These are phyloP conservation scores for Nettapus auritus DNA, from an alignment of 2,113 vertebrate genomes.

Conservation along the genomic window DNA sequence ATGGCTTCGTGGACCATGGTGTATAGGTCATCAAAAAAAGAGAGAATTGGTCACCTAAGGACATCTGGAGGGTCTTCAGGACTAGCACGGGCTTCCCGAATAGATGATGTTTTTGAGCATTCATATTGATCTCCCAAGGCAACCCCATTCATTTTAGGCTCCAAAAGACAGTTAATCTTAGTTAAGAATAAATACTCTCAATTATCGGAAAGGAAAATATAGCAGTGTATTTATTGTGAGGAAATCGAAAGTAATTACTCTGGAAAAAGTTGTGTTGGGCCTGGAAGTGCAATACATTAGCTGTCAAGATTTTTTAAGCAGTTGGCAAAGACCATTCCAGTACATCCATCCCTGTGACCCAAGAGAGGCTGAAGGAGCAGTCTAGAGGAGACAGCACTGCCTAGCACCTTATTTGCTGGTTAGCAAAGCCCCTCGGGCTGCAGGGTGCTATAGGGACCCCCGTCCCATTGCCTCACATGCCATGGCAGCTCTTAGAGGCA, in stretches of 20 bases:
- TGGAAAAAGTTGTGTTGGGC: slow-evolving; percentile 14
- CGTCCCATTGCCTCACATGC: not conserved
- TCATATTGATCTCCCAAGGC: not conserved
- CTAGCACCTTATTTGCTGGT: not conserved
- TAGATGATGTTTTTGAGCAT: not conserved
- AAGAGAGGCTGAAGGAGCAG: not conserved
- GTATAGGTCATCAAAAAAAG: not conserved
- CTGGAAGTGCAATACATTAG: not conserved
- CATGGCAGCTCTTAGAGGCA: not conserved
- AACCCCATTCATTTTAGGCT: not conserved
- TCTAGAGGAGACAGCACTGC: not conserved
- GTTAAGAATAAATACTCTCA: slow-evolving; percentile 71
- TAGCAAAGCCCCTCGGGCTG: not conserved
- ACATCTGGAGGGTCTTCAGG: not conserved
- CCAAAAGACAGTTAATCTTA: slow-evolving; percentile 65
- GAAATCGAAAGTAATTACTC: slow-evolving; percentile 69
- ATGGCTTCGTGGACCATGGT: not conserved
- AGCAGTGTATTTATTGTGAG: slow-evolving; percentile 62
- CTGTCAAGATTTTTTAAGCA: not conserved
- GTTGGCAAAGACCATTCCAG: not conserved
- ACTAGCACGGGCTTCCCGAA: not conserved
- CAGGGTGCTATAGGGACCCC: no score
- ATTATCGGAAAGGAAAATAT: slow-evolving; percentile 61
- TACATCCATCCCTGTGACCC: accelerated
- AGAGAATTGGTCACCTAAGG: not conserved